Percentiles rank a stretch among this genome's conserved stretches.
These are phyloP conservation scores for Falco concolor DNA, from an alignment of 2,797 vertebrate genomes.

Conservation along the genomic window DNA sequence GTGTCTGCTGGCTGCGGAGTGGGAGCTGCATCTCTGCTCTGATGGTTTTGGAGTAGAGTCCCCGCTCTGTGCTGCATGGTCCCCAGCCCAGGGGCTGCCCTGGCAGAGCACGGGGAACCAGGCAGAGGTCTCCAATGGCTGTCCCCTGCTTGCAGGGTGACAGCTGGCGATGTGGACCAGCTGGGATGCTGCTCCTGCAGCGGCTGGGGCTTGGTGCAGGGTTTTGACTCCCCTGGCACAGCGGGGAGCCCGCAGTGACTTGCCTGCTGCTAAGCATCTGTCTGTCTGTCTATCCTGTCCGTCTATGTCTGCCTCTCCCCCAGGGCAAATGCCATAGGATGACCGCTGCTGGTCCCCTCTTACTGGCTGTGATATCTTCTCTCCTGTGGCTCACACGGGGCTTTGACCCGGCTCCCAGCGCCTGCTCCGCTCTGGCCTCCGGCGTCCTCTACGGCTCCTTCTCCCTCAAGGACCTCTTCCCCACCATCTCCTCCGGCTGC, in stretches of 20 bases:
- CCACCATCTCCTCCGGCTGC: constrained; percentile 87
- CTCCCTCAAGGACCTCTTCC: constrained; percentile 97
- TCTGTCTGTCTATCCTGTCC: neutral
- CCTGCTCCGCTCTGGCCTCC: constrained; percentile 93
- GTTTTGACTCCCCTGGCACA: fast-evolving
- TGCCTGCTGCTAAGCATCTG: neutral
- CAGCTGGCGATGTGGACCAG: fast-evolving
- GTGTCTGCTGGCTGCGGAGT: fast-evolving
- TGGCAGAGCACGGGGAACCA: neutral
- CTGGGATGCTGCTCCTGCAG: neutral
- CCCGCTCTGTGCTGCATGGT: fast-evolving
- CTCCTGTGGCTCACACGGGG: constrained; percentile 86
- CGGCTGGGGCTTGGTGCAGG: fast-evolving
- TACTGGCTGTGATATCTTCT: constrained; percentile 98
- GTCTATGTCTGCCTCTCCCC: neutral
- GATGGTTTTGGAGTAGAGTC: neutral
- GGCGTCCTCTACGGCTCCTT: constrained; percentile 98
- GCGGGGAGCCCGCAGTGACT: fast-evolving
- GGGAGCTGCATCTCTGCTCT: neutral
- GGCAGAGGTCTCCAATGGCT: neutral
- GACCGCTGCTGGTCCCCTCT: constrained; percentile 99
- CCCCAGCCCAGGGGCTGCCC: neutral
- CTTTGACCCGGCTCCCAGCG: constrained; percentile 82
- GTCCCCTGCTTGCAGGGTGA: neutral
- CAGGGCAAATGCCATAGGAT: constrained; percentile 99